Base-by-base conservation (phyloP, 35 echinoderm and acorn worm genomes). In the Antedon bifida region DNA sequence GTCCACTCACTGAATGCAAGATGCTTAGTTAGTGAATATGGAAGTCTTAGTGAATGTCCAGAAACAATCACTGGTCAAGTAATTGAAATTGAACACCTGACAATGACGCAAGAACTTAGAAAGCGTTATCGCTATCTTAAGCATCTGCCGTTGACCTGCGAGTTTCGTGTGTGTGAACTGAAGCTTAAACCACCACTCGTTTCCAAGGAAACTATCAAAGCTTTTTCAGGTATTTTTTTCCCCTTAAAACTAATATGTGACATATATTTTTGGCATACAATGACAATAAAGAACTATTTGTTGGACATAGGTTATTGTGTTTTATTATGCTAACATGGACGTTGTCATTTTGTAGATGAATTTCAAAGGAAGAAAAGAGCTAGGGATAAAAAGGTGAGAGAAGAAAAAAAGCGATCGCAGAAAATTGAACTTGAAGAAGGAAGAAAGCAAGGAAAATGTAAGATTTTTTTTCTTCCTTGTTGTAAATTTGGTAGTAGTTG, bases 131-230 rank as follows among this genome's bases (percentile, higher is more conserved):
- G 91, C 17, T 92, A 93, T 34, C 86, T 99, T 30, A 79, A 82
- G 29, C 95, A 99, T 81, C 73, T 99, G 4, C 95, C 95, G 0
- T 56, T 99, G 35, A 99, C 95, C 29, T 93, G 95, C 82, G 88
- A 99, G 29, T 89, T 99, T 34, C 34, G 81, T 55, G 85, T 89
- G 33, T 99, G 95, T 86, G 95, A 99, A 74, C 88, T 99, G 74
- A 91, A 90, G 51, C 81, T 99, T 26, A 87, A 87, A 76, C 88
- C 95, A 46, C 95, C 95, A 0, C 35, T 89, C 32, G 19, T 99
- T 34, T 99, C 95, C 0, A 88, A 87, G 51, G 80, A 80, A 64
- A 99, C 88, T n/a, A 38, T 99, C 23, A 32, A 84, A 7, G 30
- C 74, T 32, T 93, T 99, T 85, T 42, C 91, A 34, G 92, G 88